phyloP scores from a whole-genome alignment of 2,888 invertebrate species.

The Sarcophaga rosellei region DNA sequence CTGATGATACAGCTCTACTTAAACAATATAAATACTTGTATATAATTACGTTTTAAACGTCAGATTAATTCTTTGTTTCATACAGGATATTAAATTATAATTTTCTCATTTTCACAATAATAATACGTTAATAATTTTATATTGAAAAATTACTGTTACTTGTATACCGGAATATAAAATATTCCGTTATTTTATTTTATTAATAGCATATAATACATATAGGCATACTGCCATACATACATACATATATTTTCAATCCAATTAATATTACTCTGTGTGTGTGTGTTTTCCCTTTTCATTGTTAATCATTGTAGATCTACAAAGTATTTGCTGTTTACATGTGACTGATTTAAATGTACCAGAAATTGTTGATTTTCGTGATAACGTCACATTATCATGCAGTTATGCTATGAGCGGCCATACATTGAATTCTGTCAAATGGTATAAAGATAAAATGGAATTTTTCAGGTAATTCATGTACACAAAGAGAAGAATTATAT shows the following conservation, averaged over 20 bases:
- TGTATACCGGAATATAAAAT: no score
- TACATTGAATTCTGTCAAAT: constrained; percentile 82
- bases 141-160: no score
- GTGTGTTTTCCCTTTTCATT: not conserved
- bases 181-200: no score
- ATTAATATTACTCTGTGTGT: not conserved
- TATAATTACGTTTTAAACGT: no score
- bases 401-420: constrained; percentile 82
- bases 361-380: constrained; percentile 82
- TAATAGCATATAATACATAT: no score
- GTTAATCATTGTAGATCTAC: constrained; percentile 72
- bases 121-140: no score
- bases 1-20: no score
- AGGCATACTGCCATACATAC: no score
- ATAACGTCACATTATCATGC: constrained; percentile 82
- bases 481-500: not conserved
- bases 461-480: constrained; percentile 81
- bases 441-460: constrained; percentile 82
- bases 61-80: no score
- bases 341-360: constrained; percentile 82
- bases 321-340: constrained; percentile 75
- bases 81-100: no score
- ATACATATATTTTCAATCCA: not conserved
- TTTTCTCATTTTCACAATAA: no score
- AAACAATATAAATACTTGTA: no score